phyloP scores from a whole-genome alignment of 1,140 invertebrate genomes.

The Solenopsis invicta region DNA sequence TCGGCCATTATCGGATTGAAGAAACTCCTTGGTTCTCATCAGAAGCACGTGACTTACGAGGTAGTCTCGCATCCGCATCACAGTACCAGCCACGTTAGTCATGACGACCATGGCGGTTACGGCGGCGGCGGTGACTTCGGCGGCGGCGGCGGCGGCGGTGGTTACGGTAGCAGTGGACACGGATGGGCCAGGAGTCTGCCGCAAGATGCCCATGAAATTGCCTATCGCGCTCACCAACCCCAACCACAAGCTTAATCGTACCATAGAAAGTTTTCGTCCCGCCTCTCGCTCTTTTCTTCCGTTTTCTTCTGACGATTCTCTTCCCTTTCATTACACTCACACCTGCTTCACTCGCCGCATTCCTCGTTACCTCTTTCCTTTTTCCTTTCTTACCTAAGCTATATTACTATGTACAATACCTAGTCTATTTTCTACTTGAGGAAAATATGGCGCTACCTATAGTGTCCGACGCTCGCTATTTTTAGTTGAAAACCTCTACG shows the following conservation, averaged over 20 bases:
- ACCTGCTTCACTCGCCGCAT: background rate
- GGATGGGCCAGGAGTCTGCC: constrained; percentile 91
- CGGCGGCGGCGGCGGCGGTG: constrained; percentile 88
- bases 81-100: constrained; percentile 89
- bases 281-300: constrained; percentile 66
- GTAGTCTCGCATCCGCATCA: constrained; percentile 94
- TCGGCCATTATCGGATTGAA: constrained; percentile 94
- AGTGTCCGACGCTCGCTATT: background rate
- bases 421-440: background rate
- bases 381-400: background rate
- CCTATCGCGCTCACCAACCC: constrained; percentile 91
- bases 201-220: constrained; percentile 91
- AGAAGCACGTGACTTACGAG: constrained; percentile 94
- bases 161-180: constrained; percentile 87
- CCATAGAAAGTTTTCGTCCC: constrained; percentile 72
- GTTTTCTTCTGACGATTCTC: constrained; percentile 59
- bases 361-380: background rate
- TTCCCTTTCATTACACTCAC: constrained; percentile 46
- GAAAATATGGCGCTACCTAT: background rate
- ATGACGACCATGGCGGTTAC: constrained; percentile 89
- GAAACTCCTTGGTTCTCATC: constrained; percentile 90
- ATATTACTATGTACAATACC: background rate
- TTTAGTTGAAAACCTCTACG: background rate
- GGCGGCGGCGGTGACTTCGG: constrained; percentile 87
- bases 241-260: constrained; percentile 74